Percentiles rank a stretch among this genome's conserved stretches.
phyloP scores from a whole-genome alignment of 2,797 vertebrate species.

The Brotula barbata region DNA sequence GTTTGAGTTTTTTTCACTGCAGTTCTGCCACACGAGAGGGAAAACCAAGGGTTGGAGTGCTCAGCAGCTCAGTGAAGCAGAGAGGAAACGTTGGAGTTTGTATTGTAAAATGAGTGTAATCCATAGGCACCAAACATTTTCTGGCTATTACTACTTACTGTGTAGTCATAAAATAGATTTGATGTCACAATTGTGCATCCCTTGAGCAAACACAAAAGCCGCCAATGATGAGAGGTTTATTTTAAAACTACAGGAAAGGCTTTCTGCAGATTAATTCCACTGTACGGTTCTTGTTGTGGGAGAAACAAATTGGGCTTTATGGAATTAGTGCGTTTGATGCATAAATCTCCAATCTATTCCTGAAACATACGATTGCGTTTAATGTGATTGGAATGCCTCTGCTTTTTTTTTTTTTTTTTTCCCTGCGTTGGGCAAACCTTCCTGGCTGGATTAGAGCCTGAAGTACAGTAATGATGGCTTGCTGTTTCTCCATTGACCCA shows the following conservation, averaged over 20 bases:
- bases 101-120: conserved; percentile 52
- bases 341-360: conserved; percentile 74
- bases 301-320: conserved; percentile 79
- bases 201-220: conserved; percentile 66
- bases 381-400: conserved; percentile 66
- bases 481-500: conserved; percentile 67
- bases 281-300: conserved; percentile 71
- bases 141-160: conserved; percentile 53
- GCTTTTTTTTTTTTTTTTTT: no score
- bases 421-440: no score
- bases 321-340: conserved; percentile 74
- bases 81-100: conserved; percentile 23
- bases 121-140: conserved; percentile 58
- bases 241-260: conserved; percentile 75
- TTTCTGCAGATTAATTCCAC: conserved; percentile 78
- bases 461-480: conserved; percentile 64
- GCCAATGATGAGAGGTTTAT: conserved; percentile 73
- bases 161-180: conserved; percentile 60
- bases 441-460: conserved; percentile 56
- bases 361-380: conserved; percentile 62
- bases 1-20: background rate
- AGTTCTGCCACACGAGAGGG: conserved; percentile 2
- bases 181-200: conserved; percentile 61
- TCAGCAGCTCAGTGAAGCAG: conserved; percentile 31
- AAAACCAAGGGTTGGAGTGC: conserved; percentile 18